A percentile compares a stretch with the other conserved stretches of the same genome.
These are phyloP conservation scores for Plagodis pulveraria DNA, from an alignment of 2,888 invertebrate genomes.

Conservation along the genomic window DNA sequence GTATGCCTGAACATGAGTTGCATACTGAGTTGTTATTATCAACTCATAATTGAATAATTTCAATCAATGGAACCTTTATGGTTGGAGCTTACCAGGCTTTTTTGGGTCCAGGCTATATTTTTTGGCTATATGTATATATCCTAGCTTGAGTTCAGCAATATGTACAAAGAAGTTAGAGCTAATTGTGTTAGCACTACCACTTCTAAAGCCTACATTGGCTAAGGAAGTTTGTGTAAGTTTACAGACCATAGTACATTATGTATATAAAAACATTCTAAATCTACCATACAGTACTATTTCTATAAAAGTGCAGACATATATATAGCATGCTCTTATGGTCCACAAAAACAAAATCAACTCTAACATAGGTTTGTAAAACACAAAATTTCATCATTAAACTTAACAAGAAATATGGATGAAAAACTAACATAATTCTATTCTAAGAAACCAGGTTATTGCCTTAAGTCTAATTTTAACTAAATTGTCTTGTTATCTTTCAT, in stretches of 20 bases:
- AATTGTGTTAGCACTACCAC: too few relatives aligned
- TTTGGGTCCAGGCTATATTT: too few relatives aligned
- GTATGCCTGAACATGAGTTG: too few relatives aligned
- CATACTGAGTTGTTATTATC: too few relatives aligned
- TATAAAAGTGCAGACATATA: conserved; percentile 6
- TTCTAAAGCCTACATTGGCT: neutral
- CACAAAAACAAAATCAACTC: conserved; percentile 3
- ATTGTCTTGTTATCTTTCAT: conserved; percentile 2
- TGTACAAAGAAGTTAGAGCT: neutral
- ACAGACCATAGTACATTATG: neutral
- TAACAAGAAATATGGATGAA: neutral
- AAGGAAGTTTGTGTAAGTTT: neutral
- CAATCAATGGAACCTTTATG: too few relatives aligned
- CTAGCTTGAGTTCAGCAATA: too few relatives aligned
- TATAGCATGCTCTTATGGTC: conserved; percentile 7
- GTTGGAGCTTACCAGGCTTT: too few relatives aligned
- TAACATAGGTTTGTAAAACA: neutral
- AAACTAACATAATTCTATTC: conserved; percentile 7
- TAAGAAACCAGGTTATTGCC: conserved; percentile 14
- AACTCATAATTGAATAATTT: too few relatives aligned
- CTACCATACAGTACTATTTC: conserved; percentile 2
- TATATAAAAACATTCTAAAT: conserved; percentile 1
- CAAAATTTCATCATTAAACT: neutral
- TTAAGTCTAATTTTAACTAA: conserved; percentile 6
- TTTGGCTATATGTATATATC: too few relatives aligned